These are phyloP conservation scores for Ceratitis capitata DNA, from an alignment of 1,140 invertebrate species.

Conservation along the genomic window DNA sequence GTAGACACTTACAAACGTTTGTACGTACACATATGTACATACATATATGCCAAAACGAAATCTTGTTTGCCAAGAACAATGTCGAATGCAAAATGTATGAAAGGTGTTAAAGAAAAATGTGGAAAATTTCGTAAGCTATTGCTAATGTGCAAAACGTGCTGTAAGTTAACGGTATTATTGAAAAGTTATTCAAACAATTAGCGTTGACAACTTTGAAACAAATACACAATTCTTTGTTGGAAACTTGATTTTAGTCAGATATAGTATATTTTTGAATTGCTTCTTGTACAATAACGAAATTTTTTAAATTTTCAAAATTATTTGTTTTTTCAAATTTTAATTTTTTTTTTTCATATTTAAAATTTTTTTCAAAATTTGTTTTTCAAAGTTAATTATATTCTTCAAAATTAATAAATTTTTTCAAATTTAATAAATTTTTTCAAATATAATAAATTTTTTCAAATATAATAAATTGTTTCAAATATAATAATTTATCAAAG, in stretches of 20 bases:
- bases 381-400: too few relatives aligned
- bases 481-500: too few relatives aligned
- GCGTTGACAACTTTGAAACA: neutral
- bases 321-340: neutral
- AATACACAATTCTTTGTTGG: neutral
- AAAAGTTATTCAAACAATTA: neutral
- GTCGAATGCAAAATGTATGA: neutral
- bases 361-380: too few relatives aligned
- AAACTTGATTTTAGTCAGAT: neutral
- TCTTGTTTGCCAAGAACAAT: neutral
- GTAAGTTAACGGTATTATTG: neutral
- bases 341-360: neutral
- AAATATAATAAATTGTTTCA: too few relatives aligned
- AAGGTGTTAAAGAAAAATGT: neutral
- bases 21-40: neutral
- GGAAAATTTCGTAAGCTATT: neutral
- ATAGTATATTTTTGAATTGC: neutral
- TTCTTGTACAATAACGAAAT: neutral
- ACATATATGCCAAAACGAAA: neutral
- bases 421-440: too few relatives aligned
- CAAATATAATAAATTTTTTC: too few relatives aligned
- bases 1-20: neutral
- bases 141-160: slow-evolving; percentile 19
- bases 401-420: too few relatives aligned
- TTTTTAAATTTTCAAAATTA: neutral